A percentile compares a stretch with the other conserved stretches of the same genome.
phyloP scores from a whole-genome alignment of 2,113 vertebrate species.

The Boulengeromyrus knoepffleri region DNA sequence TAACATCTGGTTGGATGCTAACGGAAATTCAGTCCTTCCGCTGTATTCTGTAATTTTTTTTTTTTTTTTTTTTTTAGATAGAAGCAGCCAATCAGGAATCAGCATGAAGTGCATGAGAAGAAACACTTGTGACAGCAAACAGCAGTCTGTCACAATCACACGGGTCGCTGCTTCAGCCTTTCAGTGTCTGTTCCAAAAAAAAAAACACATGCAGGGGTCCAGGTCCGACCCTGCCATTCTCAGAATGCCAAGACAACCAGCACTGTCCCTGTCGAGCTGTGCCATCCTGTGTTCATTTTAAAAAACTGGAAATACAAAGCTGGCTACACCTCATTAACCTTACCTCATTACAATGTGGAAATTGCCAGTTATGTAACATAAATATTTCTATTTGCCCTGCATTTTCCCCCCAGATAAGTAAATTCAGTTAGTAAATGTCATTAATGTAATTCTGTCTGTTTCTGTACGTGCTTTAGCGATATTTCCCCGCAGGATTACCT shows the following conservation, averaged over 20 bases:
- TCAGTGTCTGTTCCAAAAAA: neutral
- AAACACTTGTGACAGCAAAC: neutral
- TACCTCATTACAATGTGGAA: neutral
- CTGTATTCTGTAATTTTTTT: neutral
- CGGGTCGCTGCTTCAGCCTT: neutral
- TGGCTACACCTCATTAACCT: neutral
- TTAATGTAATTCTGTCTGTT: neutral
- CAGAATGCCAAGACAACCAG: neutral
- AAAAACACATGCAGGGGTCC: neutral
- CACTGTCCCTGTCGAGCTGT: neutral
- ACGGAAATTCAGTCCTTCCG: neutral
- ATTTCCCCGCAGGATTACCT: neutral
- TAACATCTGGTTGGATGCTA: neutral
- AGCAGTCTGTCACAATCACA: neutral
- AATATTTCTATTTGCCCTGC: neutral
- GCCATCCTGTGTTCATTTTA: neutral
- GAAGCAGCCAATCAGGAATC: neutral
- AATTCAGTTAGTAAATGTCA: neutral
- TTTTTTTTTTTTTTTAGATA: neutral
- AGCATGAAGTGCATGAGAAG: neutral
- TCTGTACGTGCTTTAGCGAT: neutral
- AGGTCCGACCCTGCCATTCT: neutral
- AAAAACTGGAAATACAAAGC: neutral
- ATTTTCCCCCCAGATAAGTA: neutral
- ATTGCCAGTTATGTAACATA: neutral